Conservation (phyloP, 2,113 vertebrate genomes). For the Dicentrarchus labrax region DNA sequence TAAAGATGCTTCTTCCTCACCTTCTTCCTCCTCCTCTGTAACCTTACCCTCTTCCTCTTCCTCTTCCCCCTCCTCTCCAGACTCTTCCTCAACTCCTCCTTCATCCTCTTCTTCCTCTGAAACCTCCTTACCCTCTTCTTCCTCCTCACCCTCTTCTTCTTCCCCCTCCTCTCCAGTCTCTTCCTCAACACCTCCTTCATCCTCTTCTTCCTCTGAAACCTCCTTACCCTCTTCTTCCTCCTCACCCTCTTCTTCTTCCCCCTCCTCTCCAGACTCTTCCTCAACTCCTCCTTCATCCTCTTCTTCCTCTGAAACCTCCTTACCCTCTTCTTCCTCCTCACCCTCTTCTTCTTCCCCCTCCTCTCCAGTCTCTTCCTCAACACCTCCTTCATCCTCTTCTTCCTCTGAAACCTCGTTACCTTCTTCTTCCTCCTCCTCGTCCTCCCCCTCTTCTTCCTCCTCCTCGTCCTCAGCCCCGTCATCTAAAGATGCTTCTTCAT, state of each 20-base stretch:
- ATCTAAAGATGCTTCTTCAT: background rate
- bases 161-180: background rate
- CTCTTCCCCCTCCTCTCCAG: background rate
- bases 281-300: background rate
- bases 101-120: background rate
- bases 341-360: background rate
- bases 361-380: background rate
- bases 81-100: background rate
- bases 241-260: background rate
- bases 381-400: background rate
- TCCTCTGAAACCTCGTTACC: too few relatives aligned
- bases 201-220: background rate
- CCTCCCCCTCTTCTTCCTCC: background rate
- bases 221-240: background rate
- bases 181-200: background rate
- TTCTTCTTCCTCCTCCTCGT: background rate
- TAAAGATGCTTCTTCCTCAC: background rate
- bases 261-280: background rate
- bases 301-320: background rate
- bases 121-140: background rate
- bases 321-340: background rate
- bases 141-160: background rate
- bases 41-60: background rate
- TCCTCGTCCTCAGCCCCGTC: constrained; percentile 3
- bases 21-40: background rate